Evolutionary conservation across 2,113 vertebrate genomes (phyloP).

Genomic region (Oreotragus oreotragus): DNA sequence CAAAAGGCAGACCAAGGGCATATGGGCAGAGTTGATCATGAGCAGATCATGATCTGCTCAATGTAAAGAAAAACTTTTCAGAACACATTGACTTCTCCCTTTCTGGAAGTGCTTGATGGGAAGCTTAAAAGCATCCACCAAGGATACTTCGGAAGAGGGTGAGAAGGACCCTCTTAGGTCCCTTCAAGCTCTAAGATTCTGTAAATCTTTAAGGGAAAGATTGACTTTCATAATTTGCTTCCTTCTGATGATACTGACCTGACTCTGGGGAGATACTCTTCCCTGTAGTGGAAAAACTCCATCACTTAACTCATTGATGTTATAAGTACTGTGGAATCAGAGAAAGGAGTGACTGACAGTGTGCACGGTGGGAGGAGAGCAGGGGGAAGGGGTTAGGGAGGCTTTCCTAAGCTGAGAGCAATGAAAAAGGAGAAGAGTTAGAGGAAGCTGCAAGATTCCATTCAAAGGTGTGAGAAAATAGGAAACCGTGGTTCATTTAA

Average conservation of each 20-base stretch:
- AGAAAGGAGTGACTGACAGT: not conserved
- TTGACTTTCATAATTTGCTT: not conserved
- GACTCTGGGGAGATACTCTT: not conserved
- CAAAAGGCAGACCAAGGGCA: not conserved
- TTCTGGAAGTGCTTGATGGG: not conserved
- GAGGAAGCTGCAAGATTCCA: not conserved
- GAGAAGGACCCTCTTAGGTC: not conserved
- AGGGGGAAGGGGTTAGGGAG: not conserved
- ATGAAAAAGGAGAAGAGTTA: not conserved
- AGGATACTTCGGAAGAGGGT: not conserved
- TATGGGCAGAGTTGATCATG: not conserved
- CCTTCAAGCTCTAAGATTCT: not conserved
- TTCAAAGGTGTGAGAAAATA: not conserved
- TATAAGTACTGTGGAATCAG: not conserved
- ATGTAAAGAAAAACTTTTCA: not conserved
- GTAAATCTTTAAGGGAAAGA: not conserved
- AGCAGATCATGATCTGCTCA: not conserved
- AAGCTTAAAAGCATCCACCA: not conserved
- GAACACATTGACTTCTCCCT: not conserved
- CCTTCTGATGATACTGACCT: not conserved
- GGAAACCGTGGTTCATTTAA: not conserved
- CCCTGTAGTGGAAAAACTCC: not conserved
- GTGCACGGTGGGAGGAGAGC: not conserved
- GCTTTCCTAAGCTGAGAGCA: not conserved
- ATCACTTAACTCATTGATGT: not conserved